A percentile compares a stretch with the other conserved stretches of the same genome.
phyloP scores from a whole-genome alignment of 2,113 vertebrate species.

The Indicator maculatus region DNA sequence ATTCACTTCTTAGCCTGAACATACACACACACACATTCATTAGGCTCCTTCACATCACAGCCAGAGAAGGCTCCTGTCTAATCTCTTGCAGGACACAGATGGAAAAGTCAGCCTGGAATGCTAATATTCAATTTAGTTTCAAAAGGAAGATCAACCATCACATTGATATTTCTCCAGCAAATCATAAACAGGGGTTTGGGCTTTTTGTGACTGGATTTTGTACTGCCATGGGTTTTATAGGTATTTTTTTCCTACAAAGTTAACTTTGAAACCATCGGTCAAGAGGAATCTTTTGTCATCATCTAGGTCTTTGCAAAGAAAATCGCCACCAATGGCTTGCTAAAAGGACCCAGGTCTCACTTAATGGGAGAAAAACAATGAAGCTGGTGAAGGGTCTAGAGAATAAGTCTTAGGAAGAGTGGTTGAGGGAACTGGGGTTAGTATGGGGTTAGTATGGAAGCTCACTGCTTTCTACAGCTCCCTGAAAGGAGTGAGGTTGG shows the following conservation, averaged over 20 bases:
- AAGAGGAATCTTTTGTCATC: background rate
- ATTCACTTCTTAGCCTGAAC: background rate
- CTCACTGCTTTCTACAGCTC: no score
- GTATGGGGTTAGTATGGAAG: no score
- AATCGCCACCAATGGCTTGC: fast-evolving
- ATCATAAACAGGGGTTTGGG: background rate
- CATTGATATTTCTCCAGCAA: background rate
- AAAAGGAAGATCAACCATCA: background rate
- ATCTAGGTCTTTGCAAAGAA: fast-evolving
- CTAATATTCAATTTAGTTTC: constrained; percentile 5
- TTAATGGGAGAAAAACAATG: background rate
- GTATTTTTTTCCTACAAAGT: background rate
- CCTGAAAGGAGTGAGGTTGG: no score
- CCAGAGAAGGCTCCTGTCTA: background rate
- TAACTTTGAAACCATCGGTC: background rate
- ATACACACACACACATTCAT: background rate
- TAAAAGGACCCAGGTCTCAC: background rate
- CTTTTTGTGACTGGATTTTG: background rate
- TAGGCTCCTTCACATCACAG: background rate
- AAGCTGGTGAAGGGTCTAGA: no score
- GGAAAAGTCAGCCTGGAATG: constrained; percentile 19
- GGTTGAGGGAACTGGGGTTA: no score
- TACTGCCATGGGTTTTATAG: background rate
- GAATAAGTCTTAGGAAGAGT: no score
- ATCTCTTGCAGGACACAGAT: background rate